Evolutionary conservation across 2,113 vertebrate genomes (phyloP).

Genomic region (Erpornis zantholeuca): DNA sequence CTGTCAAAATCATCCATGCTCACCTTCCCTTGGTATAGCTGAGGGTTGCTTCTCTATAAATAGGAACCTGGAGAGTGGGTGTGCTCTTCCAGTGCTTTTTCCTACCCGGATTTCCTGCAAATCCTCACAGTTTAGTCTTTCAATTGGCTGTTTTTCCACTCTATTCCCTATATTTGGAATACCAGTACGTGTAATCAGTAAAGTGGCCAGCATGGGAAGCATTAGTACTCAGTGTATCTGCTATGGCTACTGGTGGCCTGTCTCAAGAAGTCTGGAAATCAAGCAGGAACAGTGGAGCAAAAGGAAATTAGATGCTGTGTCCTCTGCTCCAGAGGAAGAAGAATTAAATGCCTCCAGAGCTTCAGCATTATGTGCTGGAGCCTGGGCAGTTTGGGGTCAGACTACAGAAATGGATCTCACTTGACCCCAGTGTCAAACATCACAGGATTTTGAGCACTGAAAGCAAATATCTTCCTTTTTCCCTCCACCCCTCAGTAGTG

Average conservation of each 20-base stretch:
- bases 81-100: not conserved
- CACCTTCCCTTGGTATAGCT: not conserved
- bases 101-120: accelerated
- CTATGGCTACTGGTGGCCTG: not conserved
- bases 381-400: not conserved
- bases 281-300: not conserved
- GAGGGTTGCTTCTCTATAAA: not conserved
- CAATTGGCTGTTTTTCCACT: not conserved
- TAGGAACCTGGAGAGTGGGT: not conserved
- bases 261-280: not conserved
- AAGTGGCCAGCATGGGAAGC: not conserved
- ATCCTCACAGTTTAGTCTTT: not conserved
- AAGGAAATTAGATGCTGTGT: not conserved
- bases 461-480: not conserved
- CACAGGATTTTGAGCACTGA: not conserved
- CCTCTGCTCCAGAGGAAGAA: not conserved
- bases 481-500: not conserved
- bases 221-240: not conserved
- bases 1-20: not conserved
- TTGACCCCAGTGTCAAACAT: not conserved
- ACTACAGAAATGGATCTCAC: not conserved
- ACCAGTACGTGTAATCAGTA: not conserved
- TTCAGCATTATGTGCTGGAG: not conserved
- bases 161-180: not conserved
- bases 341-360: not conserved